Base-by-base conservation (phyloP, 2,888 invertebrate genomes). In the Geophilus truncorum region DNA sequence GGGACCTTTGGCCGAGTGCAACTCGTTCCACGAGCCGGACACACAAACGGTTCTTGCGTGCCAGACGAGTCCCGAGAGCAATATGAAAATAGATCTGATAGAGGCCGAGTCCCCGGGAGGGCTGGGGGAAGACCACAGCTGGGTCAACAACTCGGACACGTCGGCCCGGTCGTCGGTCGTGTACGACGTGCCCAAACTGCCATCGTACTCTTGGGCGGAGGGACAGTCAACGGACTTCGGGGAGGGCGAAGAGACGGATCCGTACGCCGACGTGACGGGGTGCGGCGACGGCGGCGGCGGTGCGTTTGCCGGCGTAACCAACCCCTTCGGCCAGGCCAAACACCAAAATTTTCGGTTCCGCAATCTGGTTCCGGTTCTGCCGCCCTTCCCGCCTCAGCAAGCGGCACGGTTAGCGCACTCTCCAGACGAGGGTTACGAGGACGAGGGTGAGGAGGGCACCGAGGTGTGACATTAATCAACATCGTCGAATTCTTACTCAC, bases 371-470 rank as follows among this genome's bases (percentile, higher is more conserved):
- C 82, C 82, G 70, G 82, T 82, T 79, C 77, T 82, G 77, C 82
- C 82, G 23, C 82, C 82, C 30, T 82, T 81, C 40, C 82, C 82
- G 23, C 77, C 82, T 62, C 81, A 79, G 28, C 82, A 82, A 57
- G 77, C 82, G 77, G 78, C 80, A 70, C 82, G 80, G 34, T 81
- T 81, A 51, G 80, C 80, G 51, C 82, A 82, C 77, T 82, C 82
- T 32, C 94, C 94, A 45, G 94, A 94, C 86, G 94, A 94, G 87
- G 94, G 94, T 21, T 94, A 94, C 87, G 94, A 93, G 80, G 94
- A 94, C 51, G 94, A 94, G 84, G 90, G 88, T 32, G 89, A 88
- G 78, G 90, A 90, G 85, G 90, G 91, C 82, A 90, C 91, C 85
- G 92, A 92, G 85, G 92, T 92, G 88, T 92, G 92, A 92, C 80